These are phyloP conservation scores for Eidolon helvum DNA, from an alignment of 2,113 vertebrate species.

Conservation along the genomic window DNA sequence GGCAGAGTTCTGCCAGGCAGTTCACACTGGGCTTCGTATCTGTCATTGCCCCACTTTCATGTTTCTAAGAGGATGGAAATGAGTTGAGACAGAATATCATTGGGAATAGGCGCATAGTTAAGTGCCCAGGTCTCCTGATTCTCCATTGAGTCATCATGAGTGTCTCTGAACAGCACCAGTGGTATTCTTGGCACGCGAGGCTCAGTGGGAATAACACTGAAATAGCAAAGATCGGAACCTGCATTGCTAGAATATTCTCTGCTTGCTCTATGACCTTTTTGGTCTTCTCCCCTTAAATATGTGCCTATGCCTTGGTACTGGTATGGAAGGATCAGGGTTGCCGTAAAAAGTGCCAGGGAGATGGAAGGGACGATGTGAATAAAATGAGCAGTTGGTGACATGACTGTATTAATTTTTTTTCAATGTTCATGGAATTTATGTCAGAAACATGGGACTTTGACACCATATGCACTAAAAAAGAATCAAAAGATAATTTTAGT, in stretches of 20 bases:
- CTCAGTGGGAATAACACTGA: constrained; percentile 64
- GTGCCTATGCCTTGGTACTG: neutral
- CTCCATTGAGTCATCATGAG: constrained; percentile 73
- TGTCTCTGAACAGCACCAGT: constrained; percentile 74
- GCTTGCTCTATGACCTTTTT: constrained; percentile 37
- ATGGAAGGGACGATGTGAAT: neutral
- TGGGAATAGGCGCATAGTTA: constrained; percentile 75
- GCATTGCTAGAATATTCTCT: constrained; percentile 73
- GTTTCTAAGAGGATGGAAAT: constrained; percentile 87
- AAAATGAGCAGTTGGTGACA: fast-evolving
- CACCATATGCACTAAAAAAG: neutral
- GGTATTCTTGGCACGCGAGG: constrained; percentile 84
- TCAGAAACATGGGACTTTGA: constrained; percentile 23
- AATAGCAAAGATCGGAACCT: constrained; percentile 54
- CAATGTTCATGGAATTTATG: neutral
- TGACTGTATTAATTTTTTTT: neutral
- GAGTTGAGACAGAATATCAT: constrained; percentile 79
- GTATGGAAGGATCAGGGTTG: fast-evolving
- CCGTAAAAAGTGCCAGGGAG: neutral
- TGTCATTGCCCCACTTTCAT: constrained; percentile 88
- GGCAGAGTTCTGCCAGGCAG: constrained; percentile 80
- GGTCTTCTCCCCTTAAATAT: constrained; percentile 20
- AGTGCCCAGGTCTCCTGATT: constrained; percentile 79
- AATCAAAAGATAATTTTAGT: neutral
- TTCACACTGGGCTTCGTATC: constrained; percentile 86